Percentiles rank a stretch among this genome's conserved stretches.
Conservation (phyloP, 1,140 invertebrate genomes). For the Wasmannia auropunctata region DNA sequence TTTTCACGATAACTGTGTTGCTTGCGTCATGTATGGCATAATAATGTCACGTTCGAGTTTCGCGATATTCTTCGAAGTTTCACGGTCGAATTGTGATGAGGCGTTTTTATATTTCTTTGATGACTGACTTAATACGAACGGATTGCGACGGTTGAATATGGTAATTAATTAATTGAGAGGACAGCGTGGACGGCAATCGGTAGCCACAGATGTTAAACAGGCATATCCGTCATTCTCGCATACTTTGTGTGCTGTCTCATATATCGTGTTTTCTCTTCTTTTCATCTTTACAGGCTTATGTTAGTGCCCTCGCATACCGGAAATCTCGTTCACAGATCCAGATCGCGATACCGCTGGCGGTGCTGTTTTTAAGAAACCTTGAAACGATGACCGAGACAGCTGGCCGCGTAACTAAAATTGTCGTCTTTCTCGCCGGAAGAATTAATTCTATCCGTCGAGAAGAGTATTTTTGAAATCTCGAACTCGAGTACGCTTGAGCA, state of each 20-base stretch:
- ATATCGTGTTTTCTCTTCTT: neutral
- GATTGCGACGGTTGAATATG: slow-evolving; percentile 49
- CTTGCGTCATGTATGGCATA: neutral
- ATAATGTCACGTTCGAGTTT: neutral
- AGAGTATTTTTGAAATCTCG: neutral
- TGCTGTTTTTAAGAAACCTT: slow-evolving; percentile 48
- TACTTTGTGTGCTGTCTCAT: neutral
- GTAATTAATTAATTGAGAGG: slow-evolving; percentile 72
- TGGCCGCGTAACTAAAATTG: slow-evolving; percentile 5
- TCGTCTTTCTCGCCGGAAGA: slow-evolving; percentile 12
- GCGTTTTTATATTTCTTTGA: neutral
- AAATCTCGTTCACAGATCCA: slow-evolving; percentile 52
- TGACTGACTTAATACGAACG: slow-evolving; percentile 58
- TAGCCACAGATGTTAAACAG: neutral
- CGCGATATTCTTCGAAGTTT: neutral
- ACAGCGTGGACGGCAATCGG: neutral
- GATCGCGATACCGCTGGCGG: slow-evolving; percentile 39
- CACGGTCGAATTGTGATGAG: neutral
- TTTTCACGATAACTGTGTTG: neutral
- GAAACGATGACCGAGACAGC: neutral
- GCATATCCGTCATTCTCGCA: slow-evolving; percentile 26
- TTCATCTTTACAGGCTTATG: slow-evolving; percentile 14
- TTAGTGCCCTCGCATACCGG: neutral
- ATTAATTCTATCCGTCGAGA: slow-evolving; percentile 9
- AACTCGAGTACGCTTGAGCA: neutral